Base-by-base conservation (phyloP, 64 coral and sea anemone genomes). In the Montipora foliosa region DNA sequence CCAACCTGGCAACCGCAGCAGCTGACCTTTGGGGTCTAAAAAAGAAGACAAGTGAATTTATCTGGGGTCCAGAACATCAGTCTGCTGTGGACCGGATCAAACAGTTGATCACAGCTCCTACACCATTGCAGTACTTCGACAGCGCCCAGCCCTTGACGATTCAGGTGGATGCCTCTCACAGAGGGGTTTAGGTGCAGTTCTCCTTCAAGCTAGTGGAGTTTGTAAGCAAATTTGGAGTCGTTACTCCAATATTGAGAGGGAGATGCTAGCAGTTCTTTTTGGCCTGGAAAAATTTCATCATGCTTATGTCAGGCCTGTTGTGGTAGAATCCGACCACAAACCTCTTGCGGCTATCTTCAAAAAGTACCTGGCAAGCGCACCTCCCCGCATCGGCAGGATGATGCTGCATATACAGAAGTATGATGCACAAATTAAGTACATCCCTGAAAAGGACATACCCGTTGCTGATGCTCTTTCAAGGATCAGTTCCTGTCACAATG, bases 361-460 rank as follows among this genome's bases (percentile, higher is more conserved):
- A 67, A 87, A 87, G 46, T 55, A 71, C 68, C 8, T 87, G 47
- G 64, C 84, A 70, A 90, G 88, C 0, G 88, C 88, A 79, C 76
- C 88, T 8, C 88, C 88, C 14, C 24, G 55, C 17, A 79, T 90
- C 49, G 64, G 57, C 17, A 47, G 75, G n/a, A 90, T 90, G 88
- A 14, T 90, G 76, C 76, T 90, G 20, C 51, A 44, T 11, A 90
- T 90, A 44, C 88, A 91, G 90, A 91, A 91, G n/a, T 91, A 91
- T 11, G 53, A 91, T 82, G 78, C 67, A 22, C 66, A 91, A 5
- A 85, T 84, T 53, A 93, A 70, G 60, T 93, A 93, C 47, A 44
- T 93, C 8, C 92, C 92, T 53, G 84, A 61, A 6, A 88, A 88
- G 52, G 57, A 88, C 2, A 88, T 93, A 15, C 84, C 76, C 20